These are phyloP conservation scores for Solea senegalensis DNA, from an alignment of 2,113 vertebrate genomes.

Conservation along the genomic window DNA sequence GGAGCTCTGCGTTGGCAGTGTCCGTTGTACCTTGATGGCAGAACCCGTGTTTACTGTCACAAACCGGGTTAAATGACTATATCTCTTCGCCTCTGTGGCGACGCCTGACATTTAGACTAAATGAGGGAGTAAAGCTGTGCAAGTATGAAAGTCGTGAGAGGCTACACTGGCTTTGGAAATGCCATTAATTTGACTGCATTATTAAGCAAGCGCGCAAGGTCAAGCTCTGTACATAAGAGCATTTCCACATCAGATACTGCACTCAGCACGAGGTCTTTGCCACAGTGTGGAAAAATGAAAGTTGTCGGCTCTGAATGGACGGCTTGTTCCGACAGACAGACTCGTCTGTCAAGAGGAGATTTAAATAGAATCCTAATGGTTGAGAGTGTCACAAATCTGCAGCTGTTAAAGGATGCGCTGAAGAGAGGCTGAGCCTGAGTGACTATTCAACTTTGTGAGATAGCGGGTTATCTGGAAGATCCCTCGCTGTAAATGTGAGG, in stretches of 20 bases:
- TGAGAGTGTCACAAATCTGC: slow-evolving; percentile 59
- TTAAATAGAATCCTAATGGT: slow-evolving; percentile 62
- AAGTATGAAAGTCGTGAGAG: slow-evolving; percentile 52
- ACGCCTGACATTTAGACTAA: slow-evolving; percentile 62
- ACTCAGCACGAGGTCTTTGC: not conserved
- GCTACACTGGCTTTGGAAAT: slow-evolving; percentile 44
- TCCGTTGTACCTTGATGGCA: slow-evolving; percentile 29
- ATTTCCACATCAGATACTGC: slow-evolving; percentile 30
- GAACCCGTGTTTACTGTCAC: slow-evolving; percentile 50
- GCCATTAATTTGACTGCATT: slow-evolving; percentile 38
- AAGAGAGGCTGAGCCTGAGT: slow-evolving; percentile 56
- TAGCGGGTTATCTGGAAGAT: slow-evolving; percentile 69
- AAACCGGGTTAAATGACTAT: slow-evolving; percentile 37
- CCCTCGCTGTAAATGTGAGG: slow-evolving; percentile 57
- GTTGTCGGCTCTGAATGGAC: slow-evolving; percentile 24
- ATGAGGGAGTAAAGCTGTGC: slow-evolving; percentile 49
- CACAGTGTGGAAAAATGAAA: not conserved
- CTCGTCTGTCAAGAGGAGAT: slow-evolving; percentile 66
- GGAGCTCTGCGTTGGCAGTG: slow-evolving; percentile 5
- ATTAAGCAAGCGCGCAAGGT: slow-evolving; percentile 63
- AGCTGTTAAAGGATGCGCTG: slow-evolving; percentile 59
- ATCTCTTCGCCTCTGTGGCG: slow-evolving; percentile 27
- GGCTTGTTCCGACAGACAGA: slow-evolving; percentile 37
- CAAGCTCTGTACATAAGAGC: slow-evolving; percentile 25
- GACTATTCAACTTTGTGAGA: slow-evolving; percentile 68